Conservation (phyloP, 2,797 vertebrate species). For the Notamacropus eugenii region DNA sequence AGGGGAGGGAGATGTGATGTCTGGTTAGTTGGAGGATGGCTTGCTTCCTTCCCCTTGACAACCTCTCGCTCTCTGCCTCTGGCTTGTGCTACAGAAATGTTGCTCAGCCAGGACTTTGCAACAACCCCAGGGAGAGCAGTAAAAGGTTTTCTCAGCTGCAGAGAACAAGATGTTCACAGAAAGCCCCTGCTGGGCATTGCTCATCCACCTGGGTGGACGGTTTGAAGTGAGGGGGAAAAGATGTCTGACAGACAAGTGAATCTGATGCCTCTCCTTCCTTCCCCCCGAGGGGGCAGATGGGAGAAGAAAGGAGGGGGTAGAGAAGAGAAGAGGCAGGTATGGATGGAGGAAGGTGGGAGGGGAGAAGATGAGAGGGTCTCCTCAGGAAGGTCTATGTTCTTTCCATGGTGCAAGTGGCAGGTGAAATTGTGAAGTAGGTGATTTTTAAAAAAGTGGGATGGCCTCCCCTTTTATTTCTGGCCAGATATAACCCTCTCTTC, state of each 20-base stretch:
- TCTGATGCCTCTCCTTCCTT: neutral
- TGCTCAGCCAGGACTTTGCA: neutral
- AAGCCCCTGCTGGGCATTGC: neutral
- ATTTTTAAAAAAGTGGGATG: neutral
- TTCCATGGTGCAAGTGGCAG: neutral
- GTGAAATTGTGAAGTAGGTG: no score
- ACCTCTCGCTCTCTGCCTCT: neutral
- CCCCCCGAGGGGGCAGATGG: neutral
- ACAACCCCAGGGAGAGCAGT: neutral
- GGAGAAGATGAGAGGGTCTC: neutral
- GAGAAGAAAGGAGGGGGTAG: neutral
- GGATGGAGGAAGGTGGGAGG: neutral
- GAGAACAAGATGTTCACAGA: constrained; percentile 5
- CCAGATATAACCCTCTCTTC: neutral
- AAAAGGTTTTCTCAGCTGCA: neutral
- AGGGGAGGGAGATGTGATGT: constrained; percentile 46
- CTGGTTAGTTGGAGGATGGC: neutral
- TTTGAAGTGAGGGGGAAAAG: neutral
- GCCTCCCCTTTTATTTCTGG: neutral
- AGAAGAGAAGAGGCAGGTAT: neutral
- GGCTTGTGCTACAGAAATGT: constrained; percentile 23
- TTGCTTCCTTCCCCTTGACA: constrained; percentile 29
- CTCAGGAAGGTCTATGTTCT: neutral
- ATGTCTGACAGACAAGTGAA: neutral
- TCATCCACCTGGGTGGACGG: neutral